phyloP scores from a whole-genome alignment of 2,888 invertebrate species.

The Fragum sueziense region DNA sequence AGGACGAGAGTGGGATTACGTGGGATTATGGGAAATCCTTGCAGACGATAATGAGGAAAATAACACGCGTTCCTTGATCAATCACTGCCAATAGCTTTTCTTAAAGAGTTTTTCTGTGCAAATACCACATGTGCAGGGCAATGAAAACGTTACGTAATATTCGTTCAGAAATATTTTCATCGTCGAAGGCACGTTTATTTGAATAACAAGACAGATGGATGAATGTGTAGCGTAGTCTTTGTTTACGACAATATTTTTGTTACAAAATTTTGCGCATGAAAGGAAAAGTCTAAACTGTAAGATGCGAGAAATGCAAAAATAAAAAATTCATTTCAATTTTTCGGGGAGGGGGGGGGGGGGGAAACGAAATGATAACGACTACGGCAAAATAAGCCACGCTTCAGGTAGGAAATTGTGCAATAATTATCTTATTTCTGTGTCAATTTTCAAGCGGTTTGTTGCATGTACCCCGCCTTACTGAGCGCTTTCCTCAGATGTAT shows the following conservation, averaged over 20 bases:
- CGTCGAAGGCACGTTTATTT: background rate
- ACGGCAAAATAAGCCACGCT: too few relatives aligned
- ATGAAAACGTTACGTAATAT: conserved; percentile 5
- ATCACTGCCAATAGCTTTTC: conserved; percentile 35
- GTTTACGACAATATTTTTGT: background rate
- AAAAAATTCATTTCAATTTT: too few relatives aligned
- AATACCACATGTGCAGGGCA: conserved; percentile 18
- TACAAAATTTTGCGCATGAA: too few relatives aligned
- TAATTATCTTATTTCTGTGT: too few relatives aligned
- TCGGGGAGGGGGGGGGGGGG: too few relatives aligned
- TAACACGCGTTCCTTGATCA: conserved; percentile 48
- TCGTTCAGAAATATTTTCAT: background rate
- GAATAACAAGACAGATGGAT: background rate
- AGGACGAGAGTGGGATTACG: conserved; percentile 57
- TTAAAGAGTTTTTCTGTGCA: conserved; percentile 20
- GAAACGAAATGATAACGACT: too few relatives aligned
- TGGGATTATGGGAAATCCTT: conserved; percentile 52
- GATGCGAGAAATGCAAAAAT: too few relatives aligned
- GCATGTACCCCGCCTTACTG: too few relatives aligned
- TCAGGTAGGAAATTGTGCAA: too few relatives aligned
- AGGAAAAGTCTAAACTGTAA: too few relatives aligned
- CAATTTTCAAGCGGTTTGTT: too few relatives aligned
- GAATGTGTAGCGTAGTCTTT: background rate
- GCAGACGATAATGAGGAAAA: conserved; percentile 58
- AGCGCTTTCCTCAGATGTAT: too few relatives aligned